phyloP scores from a whole-genome alignment of 2,888 invertebrate genomes.

The Cryptocephalus primarius region DNA sequence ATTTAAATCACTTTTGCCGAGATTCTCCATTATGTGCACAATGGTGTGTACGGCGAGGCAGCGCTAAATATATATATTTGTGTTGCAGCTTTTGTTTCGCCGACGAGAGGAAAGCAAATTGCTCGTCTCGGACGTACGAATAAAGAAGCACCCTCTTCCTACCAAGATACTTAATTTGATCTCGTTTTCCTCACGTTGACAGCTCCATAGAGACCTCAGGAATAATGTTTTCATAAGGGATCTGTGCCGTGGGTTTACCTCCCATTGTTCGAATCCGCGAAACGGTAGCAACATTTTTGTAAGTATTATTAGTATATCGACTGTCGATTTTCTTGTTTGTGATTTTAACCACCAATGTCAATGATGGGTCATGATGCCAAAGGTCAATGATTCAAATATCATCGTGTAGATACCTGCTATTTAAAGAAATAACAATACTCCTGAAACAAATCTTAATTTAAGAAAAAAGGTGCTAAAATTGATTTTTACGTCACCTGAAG shows the following conservation, averaged over 20 bases:
- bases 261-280: no score
- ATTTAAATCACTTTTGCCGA: constrained; percentile 14
- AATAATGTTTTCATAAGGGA: neutral
- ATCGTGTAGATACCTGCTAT: no score
- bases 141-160: neutral
- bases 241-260: constrained; percentile 1
- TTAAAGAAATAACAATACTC: no score
- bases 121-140: neutral
- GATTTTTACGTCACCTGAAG: no score
- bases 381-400: no score
- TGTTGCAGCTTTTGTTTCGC: constrained; percentile 9
- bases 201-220: neutral
- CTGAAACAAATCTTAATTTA: no score
- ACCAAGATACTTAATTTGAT: neutral
- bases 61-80: constrained; percentile 10
- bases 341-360: no score
- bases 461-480: no score
- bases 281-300: no score
- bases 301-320: no score
- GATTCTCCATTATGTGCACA: constrained; percentile 9
- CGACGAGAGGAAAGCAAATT: constrained; percentile 6
- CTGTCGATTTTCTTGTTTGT: no score
- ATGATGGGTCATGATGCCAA: no score
- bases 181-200: neutral
- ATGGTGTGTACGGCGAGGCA: constrained; percentile 8